These are phyloP conservation scores for Echeneis naucrates DNA, from an alignment of 2,797 vertebrate species.

Conservation along the genomic window DNA sequence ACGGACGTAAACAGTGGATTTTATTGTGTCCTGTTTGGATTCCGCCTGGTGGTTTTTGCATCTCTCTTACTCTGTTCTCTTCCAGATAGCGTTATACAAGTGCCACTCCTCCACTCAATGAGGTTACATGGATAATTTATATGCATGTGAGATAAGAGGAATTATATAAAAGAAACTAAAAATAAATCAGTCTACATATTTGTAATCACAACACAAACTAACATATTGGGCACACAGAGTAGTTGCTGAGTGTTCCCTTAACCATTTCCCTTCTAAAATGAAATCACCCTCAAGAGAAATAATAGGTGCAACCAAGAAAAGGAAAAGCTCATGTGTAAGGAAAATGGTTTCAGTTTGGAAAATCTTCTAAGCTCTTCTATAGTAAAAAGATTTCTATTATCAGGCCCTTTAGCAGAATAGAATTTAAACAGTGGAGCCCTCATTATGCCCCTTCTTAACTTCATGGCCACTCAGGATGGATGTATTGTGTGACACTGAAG, in stretches of 20 bases:
- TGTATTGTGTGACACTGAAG: neutral
- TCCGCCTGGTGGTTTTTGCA: no score
- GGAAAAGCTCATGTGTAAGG: neutral
- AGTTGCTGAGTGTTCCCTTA: neutral
- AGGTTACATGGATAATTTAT: neutral
- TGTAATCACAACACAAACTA: neutral
- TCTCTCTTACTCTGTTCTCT: no score
- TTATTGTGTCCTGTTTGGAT: no score
- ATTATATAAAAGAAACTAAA: no score
- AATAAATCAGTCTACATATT: neutral
- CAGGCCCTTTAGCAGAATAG: neutral
- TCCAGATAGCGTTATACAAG: no score
- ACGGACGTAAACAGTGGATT: no score
- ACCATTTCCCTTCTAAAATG: neutral
- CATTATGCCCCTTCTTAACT: neutral
- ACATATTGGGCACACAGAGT: neutral
- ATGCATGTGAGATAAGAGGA: neutral
- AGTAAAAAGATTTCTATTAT: neutral
- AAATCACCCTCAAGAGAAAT: neutral
- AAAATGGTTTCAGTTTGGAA: conserved; percentile 2
- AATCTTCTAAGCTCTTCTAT: neutral
- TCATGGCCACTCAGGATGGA: neutral
- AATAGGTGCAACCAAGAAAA: neutral
- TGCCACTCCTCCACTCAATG: neutral
- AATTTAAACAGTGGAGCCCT: neutral